Conservation (phyloP, 2,113 vertebrate species). For the Antigone vipio region DNA sequence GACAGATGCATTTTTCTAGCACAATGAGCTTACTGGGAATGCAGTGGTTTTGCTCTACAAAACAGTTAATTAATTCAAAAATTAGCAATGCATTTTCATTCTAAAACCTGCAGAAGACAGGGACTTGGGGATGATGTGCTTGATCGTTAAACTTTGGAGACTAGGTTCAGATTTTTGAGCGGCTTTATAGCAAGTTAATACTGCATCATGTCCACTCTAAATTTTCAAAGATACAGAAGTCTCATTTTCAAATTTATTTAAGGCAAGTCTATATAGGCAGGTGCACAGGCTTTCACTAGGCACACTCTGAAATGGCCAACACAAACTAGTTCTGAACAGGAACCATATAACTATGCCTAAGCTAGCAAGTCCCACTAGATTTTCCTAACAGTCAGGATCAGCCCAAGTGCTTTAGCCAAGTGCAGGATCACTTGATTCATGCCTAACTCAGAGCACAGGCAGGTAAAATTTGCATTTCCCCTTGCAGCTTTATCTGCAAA, state of each 20-base stretch:
- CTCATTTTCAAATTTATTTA: background rate
- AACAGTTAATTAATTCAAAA: background rate
- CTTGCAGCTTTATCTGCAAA: background rate
- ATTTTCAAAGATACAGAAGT: background rate
- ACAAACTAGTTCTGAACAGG: background rate
- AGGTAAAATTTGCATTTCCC: background rate
- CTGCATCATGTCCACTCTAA: background rate
- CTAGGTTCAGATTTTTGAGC: background rate
- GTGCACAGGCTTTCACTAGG: background rate
- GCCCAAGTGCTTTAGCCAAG: background rate
- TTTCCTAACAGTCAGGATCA: background rate
- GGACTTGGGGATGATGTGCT: background rate
- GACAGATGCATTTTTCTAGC: background rate
- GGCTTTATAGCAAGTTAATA: background rate
- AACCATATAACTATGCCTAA: background rate
- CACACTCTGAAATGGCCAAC: background rate
- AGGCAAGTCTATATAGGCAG: background rate
- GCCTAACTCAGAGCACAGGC: background rate
- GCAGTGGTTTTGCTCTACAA: background rate
- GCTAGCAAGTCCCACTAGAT: background rate
- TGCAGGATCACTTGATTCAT: background rate
- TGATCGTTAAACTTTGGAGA: background rate
- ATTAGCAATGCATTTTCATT: background rate
- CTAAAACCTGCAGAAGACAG: background rate
- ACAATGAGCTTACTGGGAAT: background rate